Percentiles rank a stretch among this genome's conserved stretches.
These are phyloP conservation scores for Porites australiensis DNA, from an alignment of 64 coral and sea anemone species.

Conservation along the genomic window DNA sequence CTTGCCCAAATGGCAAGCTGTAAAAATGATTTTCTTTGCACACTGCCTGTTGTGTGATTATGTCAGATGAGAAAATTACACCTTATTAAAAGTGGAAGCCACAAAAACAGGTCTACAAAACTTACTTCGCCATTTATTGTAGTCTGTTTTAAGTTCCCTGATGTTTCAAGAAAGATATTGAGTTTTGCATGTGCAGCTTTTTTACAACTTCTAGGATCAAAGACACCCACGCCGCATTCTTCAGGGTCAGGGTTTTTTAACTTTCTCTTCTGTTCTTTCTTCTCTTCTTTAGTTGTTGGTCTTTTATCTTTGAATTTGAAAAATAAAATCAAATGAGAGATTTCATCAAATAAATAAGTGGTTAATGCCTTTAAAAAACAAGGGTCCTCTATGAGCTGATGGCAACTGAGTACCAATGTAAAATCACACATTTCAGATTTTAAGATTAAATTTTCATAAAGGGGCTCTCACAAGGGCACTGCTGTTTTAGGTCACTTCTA, in stretches of 20 bases:
- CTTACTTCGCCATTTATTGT: slow-evolving; percentile 40
- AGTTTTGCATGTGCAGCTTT: neutral
- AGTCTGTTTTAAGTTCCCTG: slow-evolving; percentile 44
- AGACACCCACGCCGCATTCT: neutral
- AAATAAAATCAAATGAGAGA: neutral
- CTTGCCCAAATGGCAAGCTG: too few relatives aligned
- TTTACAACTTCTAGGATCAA: slow-evolving; percentile 7
- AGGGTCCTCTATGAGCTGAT: too few relatives aligned
- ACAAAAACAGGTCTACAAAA: neutral
- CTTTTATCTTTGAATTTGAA: neutral
- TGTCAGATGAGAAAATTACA: too few relatives aligned
- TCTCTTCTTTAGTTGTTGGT: neutral
- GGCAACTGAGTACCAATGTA: too few relatives aligned
- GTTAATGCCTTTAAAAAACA: neutral
- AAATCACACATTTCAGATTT: too few relatives aligned
- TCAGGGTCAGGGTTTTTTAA: neutral
- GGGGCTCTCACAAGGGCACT: too few relatives aligned
- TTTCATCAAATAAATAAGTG: neutral
- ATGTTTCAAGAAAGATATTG: neutral
- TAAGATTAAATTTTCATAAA: too few relatives aligned
- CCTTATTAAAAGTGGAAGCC: too few relatives aligned
- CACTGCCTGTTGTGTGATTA: too few relatives aligned
- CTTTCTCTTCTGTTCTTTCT: neutral
- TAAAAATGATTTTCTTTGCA: too few relatives aligned
- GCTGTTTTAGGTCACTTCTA: too few relatives aligned